A percentile compares a stretch with the other conserved stretches of the same genome.
Conservation (phyloP, 2,113 vertebrate genomes). For the Rhombomys opimus region DNA sequence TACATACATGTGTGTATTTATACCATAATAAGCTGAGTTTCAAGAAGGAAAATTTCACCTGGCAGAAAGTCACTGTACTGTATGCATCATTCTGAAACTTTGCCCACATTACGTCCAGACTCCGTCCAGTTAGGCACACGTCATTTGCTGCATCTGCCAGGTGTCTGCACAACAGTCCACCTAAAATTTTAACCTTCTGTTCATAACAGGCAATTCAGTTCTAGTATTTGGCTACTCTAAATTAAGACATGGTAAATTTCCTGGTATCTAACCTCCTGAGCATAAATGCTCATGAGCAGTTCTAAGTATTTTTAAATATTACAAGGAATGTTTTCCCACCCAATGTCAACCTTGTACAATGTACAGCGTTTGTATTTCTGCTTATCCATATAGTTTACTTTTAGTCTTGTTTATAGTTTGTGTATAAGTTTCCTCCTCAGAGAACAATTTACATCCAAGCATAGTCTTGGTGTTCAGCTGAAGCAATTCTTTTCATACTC, state of each 20-base stretch:
- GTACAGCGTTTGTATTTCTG: slow-evolving; percentile 18
- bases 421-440: neutral
- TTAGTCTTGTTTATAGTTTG: neutral
- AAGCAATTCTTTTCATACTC: neutral
- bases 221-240: slow-evolving; percentile 27
- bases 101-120: neutral
- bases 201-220: neutral
- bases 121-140: neutral
- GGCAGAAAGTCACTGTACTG: slow-evolving; percentile 58
- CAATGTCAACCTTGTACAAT: slow-evolving; percentile 35
- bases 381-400: neutral
- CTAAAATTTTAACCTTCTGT: neutral
- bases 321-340: slow-evolving; percentile 37
- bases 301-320: slow-evolving; percentile 7
- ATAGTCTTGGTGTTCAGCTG: neutral
- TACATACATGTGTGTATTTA: slow-evolving; percentile 52
- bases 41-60: slow-evolving; percentile 42
- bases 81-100: neutral
- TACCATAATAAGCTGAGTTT: slow-evolving; percentile 59
- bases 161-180: slow-evolving; percentile 33
- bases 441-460: slow-evolving; percentile 50
- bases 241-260: slow-evolving; percentile 58
- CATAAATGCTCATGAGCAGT: slow-evolving; percentile 52
- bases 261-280: slow-evolving; percentile 41
- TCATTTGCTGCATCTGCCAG: slow-evolving; percentile 36